phyloP scores from a whole-genome alignment of 2,888 invertebrate species.

The Melanargia galathea region DNA sequence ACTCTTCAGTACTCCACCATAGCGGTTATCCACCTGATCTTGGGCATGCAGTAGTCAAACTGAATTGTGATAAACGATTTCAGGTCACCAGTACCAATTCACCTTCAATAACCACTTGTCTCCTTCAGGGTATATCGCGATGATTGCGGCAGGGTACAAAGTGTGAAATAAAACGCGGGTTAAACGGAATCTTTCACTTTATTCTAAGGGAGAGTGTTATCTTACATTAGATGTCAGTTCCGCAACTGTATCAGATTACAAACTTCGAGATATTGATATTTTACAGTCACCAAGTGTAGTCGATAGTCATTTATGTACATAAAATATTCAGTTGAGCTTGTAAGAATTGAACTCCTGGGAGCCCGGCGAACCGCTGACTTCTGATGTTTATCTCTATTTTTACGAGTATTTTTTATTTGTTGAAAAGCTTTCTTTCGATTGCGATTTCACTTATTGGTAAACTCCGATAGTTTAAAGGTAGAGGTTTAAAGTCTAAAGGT shows the following conservation, averaged over 20 bases:
- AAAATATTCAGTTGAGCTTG: slow-evolving; percentile 1
- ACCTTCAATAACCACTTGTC: no score
- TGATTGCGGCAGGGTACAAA: background rate
- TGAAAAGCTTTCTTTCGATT: no score
- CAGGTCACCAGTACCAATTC: no score
- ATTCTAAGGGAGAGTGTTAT: slow-evolving; percentile 36
- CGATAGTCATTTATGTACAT: background rate
- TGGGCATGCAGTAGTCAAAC: no score
- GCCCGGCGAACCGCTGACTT: background rate
- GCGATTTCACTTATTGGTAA: no score
- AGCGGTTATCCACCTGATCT: no score
- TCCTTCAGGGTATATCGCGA: no score
- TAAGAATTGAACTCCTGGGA: background rate
- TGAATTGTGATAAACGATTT: no score
- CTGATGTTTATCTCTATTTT: background rate
- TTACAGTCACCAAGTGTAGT: slow-evolving; percentile 35
- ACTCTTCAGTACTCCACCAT: no score
- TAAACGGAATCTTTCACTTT: slow-evolving; percentile 37
- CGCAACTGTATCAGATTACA: slow-evolving; percentile 34
- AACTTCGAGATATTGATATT: slow-evolving; percentile 24
- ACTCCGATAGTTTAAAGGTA: no score
- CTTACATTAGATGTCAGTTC: slow-evolving; percentile 39
- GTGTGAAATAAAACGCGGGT: slow-evolving; percentile 20
- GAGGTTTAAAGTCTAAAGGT: no score
- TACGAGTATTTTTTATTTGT: background rate